phyloP scores from a whole-genome alignment of 1,140 invertebrate species.

The Bombus polaris region DNA sequence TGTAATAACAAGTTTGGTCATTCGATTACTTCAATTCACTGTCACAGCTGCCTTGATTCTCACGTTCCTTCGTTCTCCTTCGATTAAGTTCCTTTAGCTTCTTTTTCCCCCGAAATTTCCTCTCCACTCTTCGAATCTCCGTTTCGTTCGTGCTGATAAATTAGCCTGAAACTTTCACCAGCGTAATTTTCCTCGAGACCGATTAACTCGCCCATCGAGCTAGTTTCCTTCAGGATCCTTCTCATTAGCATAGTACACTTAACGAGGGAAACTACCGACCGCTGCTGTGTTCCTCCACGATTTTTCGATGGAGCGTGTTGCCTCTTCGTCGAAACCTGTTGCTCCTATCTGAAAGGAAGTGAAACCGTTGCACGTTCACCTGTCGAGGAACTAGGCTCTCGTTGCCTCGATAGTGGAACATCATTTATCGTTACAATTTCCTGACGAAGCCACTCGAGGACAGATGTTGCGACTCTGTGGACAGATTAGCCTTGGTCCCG shows the following conservation, averaged over 20 bases:
- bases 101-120: neutral
- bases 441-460: neutral
- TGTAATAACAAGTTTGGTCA: neutral
- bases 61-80: neutral
- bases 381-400: neutral
- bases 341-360: conserved; percentile 40
- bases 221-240: neutral
- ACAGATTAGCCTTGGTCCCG: neutral
- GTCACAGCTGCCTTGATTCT: neutral
- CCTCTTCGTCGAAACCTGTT: conserved; percentile 35
- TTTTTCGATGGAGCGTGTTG: neutral
- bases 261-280: neutral
- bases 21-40: neutral
- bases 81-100: too few species aligned
- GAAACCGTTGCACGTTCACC: conserved; percentile 21
- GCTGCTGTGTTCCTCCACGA: neutral
- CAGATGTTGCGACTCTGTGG: conserved; percentile 14
- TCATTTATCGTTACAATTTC: conserved; percentile 48
- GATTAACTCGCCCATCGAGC: conserved; percentile 12
- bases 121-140: neutral
- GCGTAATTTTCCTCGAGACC: neutral
- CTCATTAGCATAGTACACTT: conserved; percentile 1
- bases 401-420: neutral
- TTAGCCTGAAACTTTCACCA: neutral
- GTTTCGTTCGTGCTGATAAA: neutral